Percentiles rank a stretch among this genome's conserved stretches.
Conservation (phyloP, 2,797 vertebrate species). For the Hippoglossus hippoglossus region DNA sequence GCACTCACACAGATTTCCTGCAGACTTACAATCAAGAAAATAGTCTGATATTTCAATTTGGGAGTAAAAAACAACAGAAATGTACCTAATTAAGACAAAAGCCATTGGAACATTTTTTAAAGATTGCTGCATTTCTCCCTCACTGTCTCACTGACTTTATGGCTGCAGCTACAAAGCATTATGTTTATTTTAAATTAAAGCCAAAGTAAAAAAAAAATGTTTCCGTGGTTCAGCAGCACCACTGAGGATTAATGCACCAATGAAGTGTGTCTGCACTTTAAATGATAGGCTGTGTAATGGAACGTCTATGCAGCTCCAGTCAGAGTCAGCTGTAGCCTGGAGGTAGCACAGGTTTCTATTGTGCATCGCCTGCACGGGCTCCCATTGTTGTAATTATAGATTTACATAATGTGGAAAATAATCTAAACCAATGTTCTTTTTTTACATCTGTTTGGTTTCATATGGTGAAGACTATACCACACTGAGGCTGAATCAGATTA, state of each 20-base stretch:
- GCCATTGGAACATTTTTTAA: not conserved
- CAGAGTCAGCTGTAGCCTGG: not conserved
- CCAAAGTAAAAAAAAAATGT: not conserved
- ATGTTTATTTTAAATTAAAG: constrained; percentile 10
- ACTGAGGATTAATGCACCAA: constrained; percentile 16
- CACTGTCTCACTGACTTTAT: no score
- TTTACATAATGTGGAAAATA: not conserved
- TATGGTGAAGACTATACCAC: not conserved
- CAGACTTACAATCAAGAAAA: constrained; percentile 12
- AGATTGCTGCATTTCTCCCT: not conserved
- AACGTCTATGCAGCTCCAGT: not conserved
- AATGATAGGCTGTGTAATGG: constrained; percentile 4
- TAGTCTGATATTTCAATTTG: not conserved
- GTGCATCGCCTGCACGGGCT: not conserved
- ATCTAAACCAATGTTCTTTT: not conserved
- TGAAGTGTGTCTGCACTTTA: constrained; percentile 17
- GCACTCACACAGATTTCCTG: not conserved
- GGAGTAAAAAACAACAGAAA: not conserved
- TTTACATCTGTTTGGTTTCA: not conserved
- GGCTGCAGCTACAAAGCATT: not conserved
- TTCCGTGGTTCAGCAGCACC: not conserved
- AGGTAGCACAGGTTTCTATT: not conserved
- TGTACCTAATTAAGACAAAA: not conserved
- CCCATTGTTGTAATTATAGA: not conserved
- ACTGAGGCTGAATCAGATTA: not conserved